A percentile compares a stretch with the other conserved stretches of the same genome.
Evolutionary conservation across 2,888 invertebrate species (phyloP).

Genomic region (Rhopalosiphum nymphaeae): DNA sequence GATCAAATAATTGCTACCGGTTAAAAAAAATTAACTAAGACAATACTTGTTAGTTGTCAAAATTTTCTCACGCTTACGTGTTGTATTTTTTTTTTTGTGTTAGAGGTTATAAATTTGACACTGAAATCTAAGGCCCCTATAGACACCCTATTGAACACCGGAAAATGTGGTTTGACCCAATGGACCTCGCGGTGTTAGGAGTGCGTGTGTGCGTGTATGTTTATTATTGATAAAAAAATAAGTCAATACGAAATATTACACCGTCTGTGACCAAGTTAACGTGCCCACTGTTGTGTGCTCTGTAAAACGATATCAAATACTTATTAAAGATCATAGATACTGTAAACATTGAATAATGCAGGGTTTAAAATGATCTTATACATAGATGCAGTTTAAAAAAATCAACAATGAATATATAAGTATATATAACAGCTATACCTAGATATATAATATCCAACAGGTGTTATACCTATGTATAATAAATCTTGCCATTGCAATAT

Average conservation of each 20-base stretch:
- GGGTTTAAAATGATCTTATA: conserved; percentile 21
- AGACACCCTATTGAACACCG: conserved; percentile 62
- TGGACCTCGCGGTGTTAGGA: conserved; percentile 51
- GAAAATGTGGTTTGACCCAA: conserved; percentile 63
- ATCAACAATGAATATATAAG: not conserved
- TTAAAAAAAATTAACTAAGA: not conserved
- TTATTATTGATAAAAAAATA: conserved; percentile 61
- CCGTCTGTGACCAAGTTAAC: conserved; percentile 62
- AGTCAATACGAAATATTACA: conserved; percentile 62
- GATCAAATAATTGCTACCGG: not conserved
- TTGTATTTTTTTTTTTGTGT: conserved; percentile 14
- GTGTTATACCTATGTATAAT: conserved; percentile 8
- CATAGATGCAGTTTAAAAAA: conserved; percentile 2
- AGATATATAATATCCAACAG: not conserved
- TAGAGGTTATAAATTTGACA: conserved; percentile 58
- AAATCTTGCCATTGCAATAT: conserved; percentile 5
- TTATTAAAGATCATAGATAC: conserved; percentile 60
- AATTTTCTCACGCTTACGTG: conserved; percentile 57
- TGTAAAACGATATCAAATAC: conserved; percentile 64
- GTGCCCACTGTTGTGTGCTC: conserved; percentile 64
- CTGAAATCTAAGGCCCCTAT: conserved; percentile 60
- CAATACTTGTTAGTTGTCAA: conserved; percentile 28
- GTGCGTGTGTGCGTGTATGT: conserved; percentile 55
- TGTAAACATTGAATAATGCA: conserved; percentile 52
- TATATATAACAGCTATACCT: not conserved